Base-by-base conservation (phyloP, 2,113 vertebrate genomes). In the Edolisoma coerulescens region DNA sequence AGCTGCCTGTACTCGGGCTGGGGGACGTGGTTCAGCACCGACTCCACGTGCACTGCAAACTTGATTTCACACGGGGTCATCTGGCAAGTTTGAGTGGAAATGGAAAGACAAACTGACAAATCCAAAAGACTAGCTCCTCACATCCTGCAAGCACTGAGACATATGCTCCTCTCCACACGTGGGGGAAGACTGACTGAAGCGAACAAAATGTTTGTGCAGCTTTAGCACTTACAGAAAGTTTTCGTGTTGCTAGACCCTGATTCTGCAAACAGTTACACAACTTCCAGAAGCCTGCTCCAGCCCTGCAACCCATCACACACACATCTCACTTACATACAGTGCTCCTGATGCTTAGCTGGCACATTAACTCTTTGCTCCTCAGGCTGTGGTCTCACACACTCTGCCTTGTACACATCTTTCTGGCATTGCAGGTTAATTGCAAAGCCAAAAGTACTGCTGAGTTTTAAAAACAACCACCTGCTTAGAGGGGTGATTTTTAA, bases 41-140 rank as follows among this genome's bases (percentile, higher is more conserved):
- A 99, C 96, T 99, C 99, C 93, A 99, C 99, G 5, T 99, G 99
- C 93, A 99, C 99, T 1, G 99, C 99, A 96, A 99, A 99, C 97
- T 99, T 99, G 95, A 99, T 99, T 96, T 99, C 99, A 1, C 99
- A 98, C 0, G 98, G 98, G 15, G 99, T 99, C 99, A 99, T 99
- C 99, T 99, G 89, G 21, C 87, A 89, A 68, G 84, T 74, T 83
- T 6, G 26, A 69, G 56, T 35, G 28, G 41, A 84, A 92, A 84
- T 0, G 14, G 44, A 74, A 88, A 59, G 53, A n/a, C 37, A 86
- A 79, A 61, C 9, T 88, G 79, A 80, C 67, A 77, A 30, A 68
- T 23, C 69, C 49, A 39, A 77, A 74, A 73, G 76, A 20, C 32
- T 13, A 50, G 57, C 8, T 65, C 49, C 64, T 45, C 65, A 23